A percentile compares a stretch with the other conserved stretches of the same genome.
Conservation (phyloP, 2,113 vertebrate species). For the Ciconia maguari region DNA sequence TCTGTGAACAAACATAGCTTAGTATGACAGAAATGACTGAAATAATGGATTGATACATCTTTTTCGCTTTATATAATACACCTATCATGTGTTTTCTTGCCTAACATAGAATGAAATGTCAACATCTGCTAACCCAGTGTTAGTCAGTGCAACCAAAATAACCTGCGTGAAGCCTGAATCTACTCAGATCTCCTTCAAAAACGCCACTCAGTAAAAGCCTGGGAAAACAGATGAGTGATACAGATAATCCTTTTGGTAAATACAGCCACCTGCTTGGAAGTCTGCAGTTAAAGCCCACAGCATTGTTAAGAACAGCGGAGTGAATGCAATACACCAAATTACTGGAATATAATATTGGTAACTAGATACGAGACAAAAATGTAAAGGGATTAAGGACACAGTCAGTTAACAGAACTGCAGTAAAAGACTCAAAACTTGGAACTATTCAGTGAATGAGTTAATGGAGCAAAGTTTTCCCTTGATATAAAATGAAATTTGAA, state of each 20-base stretch:
- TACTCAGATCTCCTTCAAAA: neutral
- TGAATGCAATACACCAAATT: neutral
- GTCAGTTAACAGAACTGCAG: conserved; percentile 24
- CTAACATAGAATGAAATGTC: neutral
- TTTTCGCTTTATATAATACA: neutral
- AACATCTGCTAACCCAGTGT: neutral
- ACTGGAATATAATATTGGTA: conserved; percentile 39
- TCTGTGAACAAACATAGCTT: neutral
- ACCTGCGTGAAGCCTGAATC: neutral
- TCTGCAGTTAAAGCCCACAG: neutral
- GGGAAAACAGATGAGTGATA: conserved; percentile 49
- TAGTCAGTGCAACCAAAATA: neutral
- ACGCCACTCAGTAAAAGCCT: conserved; percentile 23
- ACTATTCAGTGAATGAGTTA: conserved; percentile 21
- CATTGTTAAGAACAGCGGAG: neutral
- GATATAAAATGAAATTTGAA: conserved; percentile 30
- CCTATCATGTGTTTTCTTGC: neutral
- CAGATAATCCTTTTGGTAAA: conserved; percentile 39
- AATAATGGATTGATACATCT: neutral
- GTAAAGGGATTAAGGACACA: conserved; percentile 38
- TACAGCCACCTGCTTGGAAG: conserved; percentile 43
- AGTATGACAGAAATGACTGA: neutral
- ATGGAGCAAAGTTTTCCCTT: conserved; percentile 24
- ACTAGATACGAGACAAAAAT: conserved; percentile 43
- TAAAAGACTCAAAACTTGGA: conserved; percentile 23